A percentile compares a stretch with the other conserved stretches of the same genome.
These are phyloP conservation scores for Plestiodon gilberti DNA, from an alignment of 2,113 vertebrate genomes.

Conservation along the genomic window DNA sequence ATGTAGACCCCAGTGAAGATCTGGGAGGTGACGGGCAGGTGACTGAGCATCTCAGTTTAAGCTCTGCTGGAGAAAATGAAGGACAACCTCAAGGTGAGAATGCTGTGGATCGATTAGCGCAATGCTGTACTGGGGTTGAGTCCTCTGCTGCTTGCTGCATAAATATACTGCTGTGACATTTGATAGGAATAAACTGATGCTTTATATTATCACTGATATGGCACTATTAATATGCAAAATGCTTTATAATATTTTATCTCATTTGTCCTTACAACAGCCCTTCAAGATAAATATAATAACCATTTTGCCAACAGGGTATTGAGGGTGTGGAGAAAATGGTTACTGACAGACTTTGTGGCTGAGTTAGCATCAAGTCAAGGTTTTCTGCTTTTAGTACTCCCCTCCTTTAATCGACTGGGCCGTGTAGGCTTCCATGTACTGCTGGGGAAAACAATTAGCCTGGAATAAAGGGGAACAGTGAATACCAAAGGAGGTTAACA, in stretches of 20 bases:
- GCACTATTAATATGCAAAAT: neutral
- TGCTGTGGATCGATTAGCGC: constrained; percentile 31
- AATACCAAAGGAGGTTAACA: neutral
- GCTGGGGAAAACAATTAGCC: neutral
- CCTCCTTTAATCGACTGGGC: neutral
- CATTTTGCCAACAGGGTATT: neutral
- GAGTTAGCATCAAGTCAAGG: neutral
- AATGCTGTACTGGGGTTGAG: constrained; percentile 14
- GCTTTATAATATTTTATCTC: neutral
- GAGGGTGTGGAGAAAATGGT: neutral
- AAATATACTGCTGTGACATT: constrained; percentile 69
- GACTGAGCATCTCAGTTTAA: constrained; percentile 38
- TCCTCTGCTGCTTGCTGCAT: constrained; percentile 45
- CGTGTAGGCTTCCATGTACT: neutral
- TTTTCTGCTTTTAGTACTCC: neutral
- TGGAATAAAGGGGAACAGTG: neutral
- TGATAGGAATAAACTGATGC: constrained; percentile 1
- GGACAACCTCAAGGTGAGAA: constrained; percentile 19
- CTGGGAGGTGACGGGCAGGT: constrained; percentile 46
- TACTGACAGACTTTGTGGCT: neutral
- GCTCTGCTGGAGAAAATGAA: neutral
- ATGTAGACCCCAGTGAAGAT: constrained; percentile 39
- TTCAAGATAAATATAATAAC: neutral
- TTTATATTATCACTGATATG: neutral
- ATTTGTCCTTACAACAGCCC: neutral